Base-by-base conservation (phyloP, 2,888 invertebrate species). In the Ptilodon capucinus region DNA sequence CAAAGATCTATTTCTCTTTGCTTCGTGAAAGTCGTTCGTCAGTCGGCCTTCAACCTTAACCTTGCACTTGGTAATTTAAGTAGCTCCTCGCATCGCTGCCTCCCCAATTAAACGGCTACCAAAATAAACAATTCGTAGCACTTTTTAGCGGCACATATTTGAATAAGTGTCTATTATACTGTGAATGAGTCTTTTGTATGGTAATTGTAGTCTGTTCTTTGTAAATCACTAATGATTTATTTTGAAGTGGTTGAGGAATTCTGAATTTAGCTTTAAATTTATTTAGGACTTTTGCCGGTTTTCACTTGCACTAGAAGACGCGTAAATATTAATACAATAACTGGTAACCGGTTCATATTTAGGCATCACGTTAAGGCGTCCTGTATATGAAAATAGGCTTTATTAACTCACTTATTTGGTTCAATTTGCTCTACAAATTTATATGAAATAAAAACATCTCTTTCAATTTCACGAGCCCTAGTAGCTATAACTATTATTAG, bases 61-160 rank as follows among this genome's bases (percentile, higher is more conserved):
- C 46, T 58, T 51, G 57, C 32, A 45, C 48, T 57, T 46, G 57
- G 21, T 9, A 21, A 13, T 38, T 13, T 2, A 13, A 19, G 13
- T 16, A 41, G 19, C 17, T 40, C 42, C 28, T 19, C 11, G 45
- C 45, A 44, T 32, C 34, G 13, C 11, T 19, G 38, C 38, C 17
- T 42, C 38, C 18, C 28, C 30, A 42, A 48, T 46, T 46, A 44
- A 13, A 40, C 19, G 48, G 19, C n/a, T 19, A 43, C 43, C 51
- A 30, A 60, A 46, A 46, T 41, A 48, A 51, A 48, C 43, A 47
- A 11, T 48, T 19, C n/a, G 5, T 25, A 13, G 4, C 28, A n/a
- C 1, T 28, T 28, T 28, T 28, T 28, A 8, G 23, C n/a, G 28
- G 4, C n/a, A n/a, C n/a, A n/a, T 3, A 28, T 28, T 34, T 16